Evolutionary conservation across 2,888 invertebrate species (phyloP).

Genomic region (Ochropacha duplaris): DNA sequence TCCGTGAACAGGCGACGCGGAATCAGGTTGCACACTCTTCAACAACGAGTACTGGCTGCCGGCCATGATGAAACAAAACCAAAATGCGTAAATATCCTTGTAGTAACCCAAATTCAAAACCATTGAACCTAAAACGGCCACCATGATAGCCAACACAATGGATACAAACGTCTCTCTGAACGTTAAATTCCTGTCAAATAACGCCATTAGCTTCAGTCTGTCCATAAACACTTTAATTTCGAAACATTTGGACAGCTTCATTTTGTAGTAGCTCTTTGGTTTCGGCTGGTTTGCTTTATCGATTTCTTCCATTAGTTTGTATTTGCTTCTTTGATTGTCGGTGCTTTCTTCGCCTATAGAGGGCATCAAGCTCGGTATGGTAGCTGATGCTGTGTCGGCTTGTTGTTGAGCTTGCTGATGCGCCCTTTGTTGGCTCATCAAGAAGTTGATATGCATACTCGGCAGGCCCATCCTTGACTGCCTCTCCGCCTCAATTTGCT

Average conservation of each 20-base stretch:
- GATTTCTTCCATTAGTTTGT: constrained; percentile 82
- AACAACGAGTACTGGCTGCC: constrained; percentile 98
- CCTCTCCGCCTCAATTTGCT: constrained; percentile 75
- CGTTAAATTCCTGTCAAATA: constrained; percentile 96
- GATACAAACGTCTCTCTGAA: constrained; percentile 91
- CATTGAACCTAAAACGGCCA: constrained; percentile 92
- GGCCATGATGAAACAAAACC: constrained; percentile 99
- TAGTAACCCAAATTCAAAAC: constrained; percentile 93
- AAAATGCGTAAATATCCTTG: constrained; percentile 94
- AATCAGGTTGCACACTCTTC: constrained; percentile 99
- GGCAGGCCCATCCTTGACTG: constrained; percentile 76
- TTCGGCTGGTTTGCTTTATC: constrained; percentile 80
- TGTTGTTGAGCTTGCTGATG: constrained; percentile 60
- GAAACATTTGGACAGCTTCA: constrained; percentile 85
- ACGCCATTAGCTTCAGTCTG: constrained; percentile 93
- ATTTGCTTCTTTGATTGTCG: constrained; percentile 81
- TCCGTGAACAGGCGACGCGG: constrained; percentile 98
- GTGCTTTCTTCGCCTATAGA: constrained; percentile 82
- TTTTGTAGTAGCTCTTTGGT: constrained; percentile 88
- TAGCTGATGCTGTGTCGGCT: constrained; percentile 55
- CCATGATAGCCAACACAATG: constrained; percentile 91
- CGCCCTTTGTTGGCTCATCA: constrained; percentile 69
- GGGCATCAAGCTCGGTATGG: constrained; percentile 73
- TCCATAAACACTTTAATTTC: constrained; percentile 95
- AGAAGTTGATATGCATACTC: constrained; percentile 77